These are phyloP conservation scores for Minunthozetes semirufus DNA, from an alignment of 2,888 invertebrate species.

Conservation along the genomic window DNA sequence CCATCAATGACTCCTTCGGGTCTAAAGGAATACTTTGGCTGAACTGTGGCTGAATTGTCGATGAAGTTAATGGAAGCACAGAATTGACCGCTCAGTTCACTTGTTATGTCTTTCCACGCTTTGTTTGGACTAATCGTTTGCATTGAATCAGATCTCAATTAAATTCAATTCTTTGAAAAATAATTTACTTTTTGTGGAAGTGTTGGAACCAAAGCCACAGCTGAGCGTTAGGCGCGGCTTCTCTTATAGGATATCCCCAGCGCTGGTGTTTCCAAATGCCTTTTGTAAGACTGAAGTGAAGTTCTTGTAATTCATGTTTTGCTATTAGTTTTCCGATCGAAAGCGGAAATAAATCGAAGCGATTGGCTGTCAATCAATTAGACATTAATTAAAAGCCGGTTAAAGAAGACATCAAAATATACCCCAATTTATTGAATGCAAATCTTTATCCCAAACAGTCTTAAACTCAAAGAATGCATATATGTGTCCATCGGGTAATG, in stretches of 20 bases:
- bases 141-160: neutral
- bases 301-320: slow-evolving; percentile 73
- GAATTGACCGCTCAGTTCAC: slow-evolving; percentile 84
- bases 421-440: slow-evolving; percentile 33
- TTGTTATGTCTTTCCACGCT: slow-evolving; percentile 77
- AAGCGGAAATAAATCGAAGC: slow-evolving; percentile 79
- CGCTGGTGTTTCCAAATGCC: slow-evolving; percentile 86
- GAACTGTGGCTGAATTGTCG: slow-evolving; percentile 71
- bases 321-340: slow-evolving; percentile 76
- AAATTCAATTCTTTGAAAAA: neutral
- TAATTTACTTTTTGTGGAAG: slow-evolving; percentile 33
- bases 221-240: slow-evolving; percentile 89
- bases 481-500: slow-evolving; percentile 71
- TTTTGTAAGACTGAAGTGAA: slow-evolving; percentile 84
- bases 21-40: slow-evolving; percentile 68
- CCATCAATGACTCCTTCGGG: slow-evolving; percentile 58
- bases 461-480: slow-evolving; percentile 81
- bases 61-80: slow-evolving; percentile 96
- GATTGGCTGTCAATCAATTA: slow-evolving; percentile 59
- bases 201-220: slow-evolving; percentile 84
- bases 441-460: slow-evolving; percentile 28
- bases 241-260: slow-evolving; percentile 88
- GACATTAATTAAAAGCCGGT: neutral
- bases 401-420: neutral
- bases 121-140: slow-evolving; percentile 30